Conservation (phyloP, 2,113 vertebrate species). For the Entomyzon cyanotis region DNA sequence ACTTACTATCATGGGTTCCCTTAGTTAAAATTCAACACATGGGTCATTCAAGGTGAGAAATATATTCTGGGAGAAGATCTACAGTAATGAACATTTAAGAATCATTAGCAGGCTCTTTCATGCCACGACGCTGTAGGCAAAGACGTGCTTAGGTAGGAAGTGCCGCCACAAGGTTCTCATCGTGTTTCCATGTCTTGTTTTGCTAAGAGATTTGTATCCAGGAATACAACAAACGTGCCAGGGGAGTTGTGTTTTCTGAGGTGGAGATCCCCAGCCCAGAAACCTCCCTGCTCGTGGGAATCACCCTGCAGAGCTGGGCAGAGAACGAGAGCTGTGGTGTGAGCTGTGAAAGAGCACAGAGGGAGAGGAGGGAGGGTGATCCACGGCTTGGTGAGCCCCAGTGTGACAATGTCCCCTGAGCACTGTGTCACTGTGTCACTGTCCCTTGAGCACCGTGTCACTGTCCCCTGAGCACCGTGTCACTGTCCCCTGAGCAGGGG, state of each 20-base stretch:
- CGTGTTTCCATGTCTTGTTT: conserved; percentile 5
- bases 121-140: conserved; percentile 41
- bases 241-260: not conserved
- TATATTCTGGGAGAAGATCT: conserved; percentile 52
- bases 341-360: not conserved
- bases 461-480: too few relatives aligned
- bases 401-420: accelerated
- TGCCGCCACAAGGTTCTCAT: conserved; percentile 25
- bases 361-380: not conserved
- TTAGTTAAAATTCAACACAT: conserved; percentile 63
- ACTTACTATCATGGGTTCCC: conserved; percentile 49
- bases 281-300: not conserved
- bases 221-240: not conserved
- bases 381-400: accelerated
- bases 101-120: conserved; percentile 60
- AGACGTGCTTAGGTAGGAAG: conserved; percentile 32
- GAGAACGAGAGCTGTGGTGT: not conserved
- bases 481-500: too few relatives aligned
- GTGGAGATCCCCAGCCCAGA: not conserved
- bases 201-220: not conserved
- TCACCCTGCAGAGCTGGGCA: not conserved
- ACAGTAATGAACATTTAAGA: conserved; percentile 59
- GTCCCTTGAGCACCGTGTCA: not conserved
- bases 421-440: not conserved
- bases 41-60: conserved; percentile 67